Conservation (phyloP, 2,888 invertebrate species). For the Temnothorax ravouxi region DNA sequence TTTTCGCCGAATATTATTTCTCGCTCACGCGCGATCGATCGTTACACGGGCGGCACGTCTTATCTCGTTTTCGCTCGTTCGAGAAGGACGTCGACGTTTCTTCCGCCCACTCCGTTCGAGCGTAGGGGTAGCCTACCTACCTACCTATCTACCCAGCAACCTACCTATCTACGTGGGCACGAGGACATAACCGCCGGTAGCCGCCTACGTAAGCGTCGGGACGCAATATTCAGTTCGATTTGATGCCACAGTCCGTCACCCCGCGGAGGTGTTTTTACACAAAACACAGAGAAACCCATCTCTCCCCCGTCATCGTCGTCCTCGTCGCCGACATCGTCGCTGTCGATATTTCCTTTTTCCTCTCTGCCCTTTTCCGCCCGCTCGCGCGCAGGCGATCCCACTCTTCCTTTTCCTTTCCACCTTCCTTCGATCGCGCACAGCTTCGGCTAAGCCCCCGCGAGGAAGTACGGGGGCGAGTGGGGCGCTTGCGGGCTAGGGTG, state of each 20-base stretch:
- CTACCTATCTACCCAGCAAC: constrained; percentile 21
- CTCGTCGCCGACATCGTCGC: constrained; percentile 72
- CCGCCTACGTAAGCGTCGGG: constrained; percentile 61
- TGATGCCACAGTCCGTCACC: constrained; percentile 82
- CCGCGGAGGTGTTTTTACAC: constrained; percentile 82
- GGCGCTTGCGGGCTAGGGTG: constrained; percentile 9
- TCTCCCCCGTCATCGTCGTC: constrained; percentile 69
- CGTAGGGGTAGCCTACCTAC: constrained; percentile 38
- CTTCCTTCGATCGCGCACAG: constrained; percentile 68
- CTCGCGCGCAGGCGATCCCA: constrained; percentile 56
- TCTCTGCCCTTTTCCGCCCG: constrained; percentile 35
- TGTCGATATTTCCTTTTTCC: constrained; percentile 55
- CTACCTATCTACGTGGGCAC: constrained; percentile 39
- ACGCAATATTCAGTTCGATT: constrained; percentile 80
- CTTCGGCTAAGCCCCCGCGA: constrained; percentile 46
- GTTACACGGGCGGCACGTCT: constrained; percentile 1
- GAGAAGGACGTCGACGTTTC: neutral
- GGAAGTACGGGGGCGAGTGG: constrained; percentile 50
- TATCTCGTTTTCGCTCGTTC: neutral
- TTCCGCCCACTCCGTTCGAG: neutral
- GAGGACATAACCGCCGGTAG: constrained; percentile 45
- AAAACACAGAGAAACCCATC: constrained; percentile 84
- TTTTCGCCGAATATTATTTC: neutral
- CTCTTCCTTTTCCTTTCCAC: constrained; percentile 69
- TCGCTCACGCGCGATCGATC: constrained; percentile 39